Percentiles rank a stretch among this genome's conserved stretches.
Evolutionary conservation across 2,888 invertebrate species (phyloP).

Genomic region (Cosmorhoe ocellata): DNA sequence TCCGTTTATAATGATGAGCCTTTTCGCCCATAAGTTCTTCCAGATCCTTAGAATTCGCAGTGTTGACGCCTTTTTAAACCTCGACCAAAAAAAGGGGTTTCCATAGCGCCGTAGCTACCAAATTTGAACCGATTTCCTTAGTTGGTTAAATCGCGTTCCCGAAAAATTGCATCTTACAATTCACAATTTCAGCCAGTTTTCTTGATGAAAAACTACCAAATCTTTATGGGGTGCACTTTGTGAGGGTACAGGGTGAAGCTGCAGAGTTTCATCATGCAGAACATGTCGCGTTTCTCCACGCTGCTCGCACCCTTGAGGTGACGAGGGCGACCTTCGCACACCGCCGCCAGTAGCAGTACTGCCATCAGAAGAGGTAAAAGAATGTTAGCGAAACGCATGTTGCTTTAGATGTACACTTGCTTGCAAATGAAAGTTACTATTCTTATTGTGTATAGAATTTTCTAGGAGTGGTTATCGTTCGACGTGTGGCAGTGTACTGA

Average conservation of each 20-base stretch:
- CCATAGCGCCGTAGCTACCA: too few species aligned
- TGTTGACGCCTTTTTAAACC: too few species aligned
- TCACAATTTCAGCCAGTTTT: background rate
- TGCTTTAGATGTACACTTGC: slow-evolving; percentile 26
- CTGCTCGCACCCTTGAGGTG: slow-evolving; percentile 44
- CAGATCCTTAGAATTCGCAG: too few species aligned
- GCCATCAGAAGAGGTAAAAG: slow-evolving; percentile 44
- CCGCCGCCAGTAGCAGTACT: slow-evolving; percentile 48
- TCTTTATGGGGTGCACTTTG: slow-evolving; percentile 33
- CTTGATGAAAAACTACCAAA: slow-evolving; percentile 25
- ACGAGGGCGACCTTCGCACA: slow-evolving; percentile 40
- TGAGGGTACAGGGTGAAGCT: slow-evolving; percentile 45
- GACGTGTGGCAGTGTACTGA: slow-evolving; percentile 61
- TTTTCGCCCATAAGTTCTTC: too few species aligned
- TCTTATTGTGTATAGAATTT: background rate
- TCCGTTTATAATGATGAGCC: too few species aligned
- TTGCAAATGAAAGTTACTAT: slow-evolving; percentile 1
- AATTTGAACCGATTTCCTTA: too few species aligned
- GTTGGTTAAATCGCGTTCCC: too few species aligned
- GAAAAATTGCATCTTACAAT: too few species aligned
- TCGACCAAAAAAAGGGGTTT: too few species aligned
- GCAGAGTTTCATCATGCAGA: slow-evolving; percentile 67
- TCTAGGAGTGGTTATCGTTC: slow-evolving; percentile 45
- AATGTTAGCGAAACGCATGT: slow-evolving; percentile 64
- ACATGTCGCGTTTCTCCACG: slow-evolving; percentile 34